Base-by-base conservation (phyloP, 1,140 invertebrate species). In the Wasmannia auropunctata region DNA sequence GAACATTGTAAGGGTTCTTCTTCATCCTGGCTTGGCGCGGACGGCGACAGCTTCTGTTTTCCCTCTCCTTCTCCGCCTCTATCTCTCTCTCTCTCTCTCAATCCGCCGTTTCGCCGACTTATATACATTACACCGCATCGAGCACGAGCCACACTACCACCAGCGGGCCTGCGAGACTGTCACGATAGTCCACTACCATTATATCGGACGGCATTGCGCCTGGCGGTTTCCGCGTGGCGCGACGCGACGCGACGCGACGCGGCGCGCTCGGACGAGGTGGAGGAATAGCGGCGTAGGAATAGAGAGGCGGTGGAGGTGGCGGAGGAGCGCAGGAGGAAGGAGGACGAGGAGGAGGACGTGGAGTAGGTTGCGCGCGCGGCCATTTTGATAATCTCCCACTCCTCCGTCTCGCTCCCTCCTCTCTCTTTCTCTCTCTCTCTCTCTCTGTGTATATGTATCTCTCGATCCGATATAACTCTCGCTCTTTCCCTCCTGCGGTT, bases 351-450 rank as follows among this genome's bases (percentile, higher is more conserved):
- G 76, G 43, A 79, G 81, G 51, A 72, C 49, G 46, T 87, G 89
- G 89, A 90, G 87, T 85, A 90, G 80, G 89, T 88, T 85, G 89
- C 90, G 90, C 87, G 90, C 90, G 93, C 94, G 93, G 94, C 94
- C 93, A 94, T 94, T 94, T 94, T 94, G 93, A 94, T 94, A 94
- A 94, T 94, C 93, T 93, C 93, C 93, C 92, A 93, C 93, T 92
- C 84, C 74, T 86, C 83, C 54, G 85, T 88, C 88, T 87, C 80
- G 25, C 63, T 81, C 62, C 83, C 74, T 63, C 22, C 72, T 81
- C 84, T 90, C 89, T 89, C n/a, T n/a, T n/a, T n/a, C n/a, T n/a
- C n/a, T n/a, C n/a, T n/a, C n/a, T n/a, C n/a, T n/a, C n/a, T n/a
- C 72, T 81, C 84, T 90, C 89, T 89, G 76, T 72, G 86, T 72